Conservation (phyloP, 1,140 invertebrate species). For the Drosophila kanapiae region DNA sequence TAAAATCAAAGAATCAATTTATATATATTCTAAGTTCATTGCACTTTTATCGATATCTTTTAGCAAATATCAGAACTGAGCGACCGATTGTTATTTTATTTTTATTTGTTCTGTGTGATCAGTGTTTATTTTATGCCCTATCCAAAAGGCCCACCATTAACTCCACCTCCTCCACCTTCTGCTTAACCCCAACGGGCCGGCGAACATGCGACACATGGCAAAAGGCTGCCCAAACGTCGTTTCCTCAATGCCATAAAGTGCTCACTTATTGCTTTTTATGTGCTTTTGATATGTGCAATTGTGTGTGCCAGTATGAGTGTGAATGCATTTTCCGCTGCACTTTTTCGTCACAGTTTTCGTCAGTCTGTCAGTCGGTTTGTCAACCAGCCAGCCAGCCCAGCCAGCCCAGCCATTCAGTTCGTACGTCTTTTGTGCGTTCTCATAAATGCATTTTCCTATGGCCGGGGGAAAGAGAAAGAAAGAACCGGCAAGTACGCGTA, state of each 20-base stretch:
- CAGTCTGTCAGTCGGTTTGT: slow-evolving; percentile 58
- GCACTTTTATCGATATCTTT: slow-evolving; percentile 41
- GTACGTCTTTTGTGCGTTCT: slow-evolving; percentile 62
- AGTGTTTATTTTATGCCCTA: slow-evolving; percentile 55
- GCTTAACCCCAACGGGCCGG: slow-evolving; percentile 16
- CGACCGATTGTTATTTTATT: slow-evolving; percentile 36
- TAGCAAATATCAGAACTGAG: slow-evolving; percentile 17
- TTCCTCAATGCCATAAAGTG: slow-evolving; percentile 74
- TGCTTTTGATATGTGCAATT: slow-evolving; percentile 64
- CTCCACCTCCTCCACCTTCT: not conserved
- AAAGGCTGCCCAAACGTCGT: slow-evolving; percentile 60
- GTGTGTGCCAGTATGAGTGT: slow-evolving; percentile 26
- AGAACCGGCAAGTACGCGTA: not conserved
- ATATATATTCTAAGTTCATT: slow-evolving; percentile 25
- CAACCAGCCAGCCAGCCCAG: slow-evolving; percentile 44
- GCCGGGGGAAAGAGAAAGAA: slow-evolving; percentile 15
- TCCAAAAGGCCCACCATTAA: slow-evolving; percentile 3
- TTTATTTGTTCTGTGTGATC: slow-evolving; percentile 52
- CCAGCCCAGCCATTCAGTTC: slow-evolving; percentile 45
- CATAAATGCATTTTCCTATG: slow-evolving; percentile 45
- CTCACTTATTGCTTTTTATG: slow-evolving; percentile 79
- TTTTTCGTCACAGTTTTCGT: slow-evolving; percentile 72
- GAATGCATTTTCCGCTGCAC: slow-evolving; percentile 68
- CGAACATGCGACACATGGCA: slow-evolving; percentile 57
- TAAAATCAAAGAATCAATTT: not conserved